A percentile compares a stretch with the other conserved stretches of the same genome.
These are phyloP conservation scores for Oikopleura dioica DNA, from an alignment of 23 tunicate species.

Conservation along the genomic window DNA sequence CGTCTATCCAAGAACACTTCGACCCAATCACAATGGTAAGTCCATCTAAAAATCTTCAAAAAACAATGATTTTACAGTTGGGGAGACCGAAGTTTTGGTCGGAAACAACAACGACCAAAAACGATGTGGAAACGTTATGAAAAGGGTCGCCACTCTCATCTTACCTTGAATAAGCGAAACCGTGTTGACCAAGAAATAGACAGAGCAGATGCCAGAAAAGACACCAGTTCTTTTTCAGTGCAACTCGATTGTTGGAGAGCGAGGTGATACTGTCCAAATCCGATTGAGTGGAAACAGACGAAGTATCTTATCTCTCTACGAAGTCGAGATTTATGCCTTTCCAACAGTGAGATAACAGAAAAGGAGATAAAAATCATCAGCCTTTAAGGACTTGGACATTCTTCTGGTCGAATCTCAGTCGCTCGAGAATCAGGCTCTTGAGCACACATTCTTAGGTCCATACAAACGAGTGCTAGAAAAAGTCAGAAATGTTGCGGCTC, in stretches of 20 bases:
- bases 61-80: too few relatives aligned
- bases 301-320: not conserved
- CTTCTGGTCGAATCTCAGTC: too few relatives aligned
- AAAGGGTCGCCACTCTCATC: too few relatives aligned
- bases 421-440: too few relatives aligned
- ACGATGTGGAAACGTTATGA: constrained; percentile 3
- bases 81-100: not conserved
- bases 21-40: not conserved
- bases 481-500: not conserved
- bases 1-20: not conserved
- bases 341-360: not conserved
- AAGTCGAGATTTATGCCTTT: not conserved
- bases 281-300: not conserved
- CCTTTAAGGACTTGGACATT: not conserved
- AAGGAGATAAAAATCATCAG: not conserved
- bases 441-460: too few relatives aligned
- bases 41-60: not conserved
- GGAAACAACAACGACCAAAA: too few relatives aligned
- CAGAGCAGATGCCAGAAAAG: not conserved
- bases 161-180: too few relatives aligned
- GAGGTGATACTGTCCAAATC: not conserved
- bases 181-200: too few relatives aligned
- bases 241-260: not conserved
- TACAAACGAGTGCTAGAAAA: not conserved
- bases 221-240: constrained; percentile 6